These are phyloP conservation scores for Argyresthia goedartella DNA, from an alignment of 2,888 invertebrate species.

Conservation along the genomic window DNA sequence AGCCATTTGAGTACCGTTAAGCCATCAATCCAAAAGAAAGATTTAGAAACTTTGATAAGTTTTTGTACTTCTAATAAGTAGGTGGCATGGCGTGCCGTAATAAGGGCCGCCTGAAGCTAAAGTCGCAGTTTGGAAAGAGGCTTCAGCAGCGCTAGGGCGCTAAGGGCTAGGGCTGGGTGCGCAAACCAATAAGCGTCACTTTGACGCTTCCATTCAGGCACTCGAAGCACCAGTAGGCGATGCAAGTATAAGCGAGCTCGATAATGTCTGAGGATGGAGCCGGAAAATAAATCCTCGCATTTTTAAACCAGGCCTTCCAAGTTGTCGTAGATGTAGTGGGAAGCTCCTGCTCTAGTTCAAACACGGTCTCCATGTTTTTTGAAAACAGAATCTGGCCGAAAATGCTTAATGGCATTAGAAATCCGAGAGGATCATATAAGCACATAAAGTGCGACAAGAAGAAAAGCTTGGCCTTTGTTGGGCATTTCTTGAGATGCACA, in stretches of 20 bases:
- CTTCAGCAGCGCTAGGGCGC: background rate
- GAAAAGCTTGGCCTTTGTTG: background rate
- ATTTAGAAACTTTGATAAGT: background rate
- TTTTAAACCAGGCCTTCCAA: background rate
- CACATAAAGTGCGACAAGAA: background rate
- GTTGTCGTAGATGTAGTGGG: background rate
- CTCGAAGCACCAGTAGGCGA: background rate
- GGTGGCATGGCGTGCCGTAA: background rate
- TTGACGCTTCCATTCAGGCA: background rate
- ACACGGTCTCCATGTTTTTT: background rate
- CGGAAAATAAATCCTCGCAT: background rate
- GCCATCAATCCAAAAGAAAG: constrained; percentile 7
- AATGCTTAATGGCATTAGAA: background rate
- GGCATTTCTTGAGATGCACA: background rate
- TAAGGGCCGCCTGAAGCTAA: background rate
- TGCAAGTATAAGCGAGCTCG: background rate
- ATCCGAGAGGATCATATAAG: background rate
- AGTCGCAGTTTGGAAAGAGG: background rate
- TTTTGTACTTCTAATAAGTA: constrained; percentile 4
- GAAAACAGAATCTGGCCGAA: background rate
- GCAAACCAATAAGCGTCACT: constrained; percentile 1
- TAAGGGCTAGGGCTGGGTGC: too few relatives aligned
- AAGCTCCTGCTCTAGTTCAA: background rate
- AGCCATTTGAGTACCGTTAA: constrained; percentile 7
- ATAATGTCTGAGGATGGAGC: background rate